Percentiles rank a stretch among this genome's conserved stretches.
These are phyloP conservation scores for Patella ulyssiponensis DNA, from an alignment of 2,888 invertebrate species.

Conservation along the genomic window DNA sequence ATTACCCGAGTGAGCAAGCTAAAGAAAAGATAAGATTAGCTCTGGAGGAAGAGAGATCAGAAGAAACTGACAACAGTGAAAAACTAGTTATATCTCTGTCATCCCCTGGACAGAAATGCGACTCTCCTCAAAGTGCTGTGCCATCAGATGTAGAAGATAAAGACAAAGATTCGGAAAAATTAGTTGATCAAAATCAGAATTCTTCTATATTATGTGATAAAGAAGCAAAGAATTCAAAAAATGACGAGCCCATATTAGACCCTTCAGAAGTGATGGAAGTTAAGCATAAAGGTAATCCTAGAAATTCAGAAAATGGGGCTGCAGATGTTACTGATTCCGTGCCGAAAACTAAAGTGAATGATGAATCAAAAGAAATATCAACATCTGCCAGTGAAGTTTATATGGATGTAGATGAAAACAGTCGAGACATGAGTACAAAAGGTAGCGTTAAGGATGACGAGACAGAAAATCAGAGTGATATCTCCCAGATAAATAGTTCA, in stretches of 20 bases:
- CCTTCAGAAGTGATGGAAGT: not conserved
- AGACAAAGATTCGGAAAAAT: not conserved
- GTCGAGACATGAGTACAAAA: not conserved
- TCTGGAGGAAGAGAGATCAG: not conserved
- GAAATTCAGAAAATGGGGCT: not conserved
- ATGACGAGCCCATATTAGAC: not conserved
- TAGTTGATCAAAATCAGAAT: conserved; percentile 4
- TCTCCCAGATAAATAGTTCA: not conserved
- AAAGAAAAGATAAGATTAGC: not conserved
- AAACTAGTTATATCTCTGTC: not conserved
- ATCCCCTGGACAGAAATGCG: not conserved
- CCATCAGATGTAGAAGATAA: too few species aligned
- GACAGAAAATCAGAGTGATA: not conserved
- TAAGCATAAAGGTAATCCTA: not conserved
- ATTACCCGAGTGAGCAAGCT: not conserved
- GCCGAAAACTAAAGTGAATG: not conserved
- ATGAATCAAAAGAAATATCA: not conserved
- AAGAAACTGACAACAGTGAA: not conserved
- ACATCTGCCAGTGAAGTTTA: not conserved
- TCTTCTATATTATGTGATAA: not conserved
- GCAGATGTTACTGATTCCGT: not conserved
- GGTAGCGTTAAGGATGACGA: conserved; percentile 6
- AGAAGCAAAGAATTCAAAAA: not conserved
- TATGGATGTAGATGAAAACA: not conserved
- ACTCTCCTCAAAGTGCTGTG: too few species aligned